phyloP scores from a whole-genome alignment of 1,140 invertebrate species.

The Littorina saxatilis region DNA sequence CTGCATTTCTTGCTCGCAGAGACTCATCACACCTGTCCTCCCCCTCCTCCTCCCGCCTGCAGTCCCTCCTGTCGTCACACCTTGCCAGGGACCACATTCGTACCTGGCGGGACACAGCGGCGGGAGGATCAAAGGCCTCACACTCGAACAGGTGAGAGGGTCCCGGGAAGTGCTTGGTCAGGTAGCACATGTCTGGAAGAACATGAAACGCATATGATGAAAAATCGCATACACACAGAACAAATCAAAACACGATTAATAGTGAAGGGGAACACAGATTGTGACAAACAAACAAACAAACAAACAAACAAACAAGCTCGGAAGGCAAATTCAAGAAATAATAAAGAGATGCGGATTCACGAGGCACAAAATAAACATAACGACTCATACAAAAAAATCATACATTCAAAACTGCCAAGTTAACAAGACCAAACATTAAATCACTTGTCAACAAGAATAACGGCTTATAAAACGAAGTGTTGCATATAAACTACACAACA shows the following conservation, averaged over 20 bases:
- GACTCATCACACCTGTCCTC: conserved; percentile 1
- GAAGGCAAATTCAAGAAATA: no score
- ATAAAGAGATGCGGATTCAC: no score
- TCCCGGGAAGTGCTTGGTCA: neutral
- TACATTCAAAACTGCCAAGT: no score
- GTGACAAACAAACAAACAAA: no score
- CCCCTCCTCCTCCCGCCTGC: conserved; percentile 25
- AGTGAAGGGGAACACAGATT: neutral
- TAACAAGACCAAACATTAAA: no score
- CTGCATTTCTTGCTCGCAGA: neutral
- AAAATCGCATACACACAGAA: conserved; percentile 25
- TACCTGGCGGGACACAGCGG: neutral
- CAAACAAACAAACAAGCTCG: neutral
- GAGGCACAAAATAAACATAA: no score
- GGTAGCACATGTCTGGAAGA: conserved; percentile 2
- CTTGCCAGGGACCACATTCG: conserved; percentile 33
- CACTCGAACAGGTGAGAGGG: neutral
- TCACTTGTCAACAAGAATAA: no score
- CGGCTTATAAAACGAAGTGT: no score
- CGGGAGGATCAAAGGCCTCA: neutral
- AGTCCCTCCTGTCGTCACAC: conserved; percentile 30
- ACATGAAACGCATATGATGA: neutral
- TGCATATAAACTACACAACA: no score
- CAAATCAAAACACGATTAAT: neutral
- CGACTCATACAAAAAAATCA: no score